Evolutionary conservation across 2,113 vertebrate genomes (phyloP).

Genomic region (Lycocorax pyrrhopterus): DNA sequence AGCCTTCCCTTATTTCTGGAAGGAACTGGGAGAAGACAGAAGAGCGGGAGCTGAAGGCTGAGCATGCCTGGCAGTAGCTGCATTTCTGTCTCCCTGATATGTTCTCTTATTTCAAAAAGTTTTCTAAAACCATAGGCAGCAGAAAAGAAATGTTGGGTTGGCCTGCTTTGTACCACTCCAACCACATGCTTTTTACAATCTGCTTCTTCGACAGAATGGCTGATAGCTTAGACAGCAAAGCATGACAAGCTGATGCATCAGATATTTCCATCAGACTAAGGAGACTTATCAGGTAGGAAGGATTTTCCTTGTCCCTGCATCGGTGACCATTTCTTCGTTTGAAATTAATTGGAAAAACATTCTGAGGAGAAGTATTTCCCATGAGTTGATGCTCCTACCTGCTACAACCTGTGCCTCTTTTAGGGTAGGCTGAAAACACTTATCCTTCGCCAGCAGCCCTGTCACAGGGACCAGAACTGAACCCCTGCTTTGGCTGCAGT

Average conservation of each 20-base stretch:
- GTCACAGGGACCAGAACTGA: background rate
- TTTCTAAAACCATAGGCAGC: background rate
- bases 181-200: background rate
- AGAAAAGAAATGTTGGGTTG: background rate
- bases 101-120: background rate
- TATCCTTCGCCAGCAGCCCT: background rate
- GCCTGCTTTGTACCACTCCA: background rate
- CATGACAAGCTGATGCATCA: background rate
- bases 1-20: background rate
- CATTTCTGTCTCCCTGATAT: background rate
- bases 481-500: background rate
- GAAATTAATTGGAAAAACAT: background rate
- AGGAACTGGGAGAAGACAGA: background rate
- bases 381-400: background rate
- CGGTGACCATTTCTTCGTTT: background rate
- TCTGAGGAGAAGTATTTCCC: background rate
- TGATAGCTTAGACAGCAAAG: background rate
- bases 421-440: background rate
- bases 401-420: background rate
- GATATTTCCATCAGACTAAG: background rate
- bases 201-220: background rate
- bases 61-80: background rate
- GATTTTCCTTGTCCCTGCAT: background rate
- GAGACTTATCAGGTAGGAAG: background rate
- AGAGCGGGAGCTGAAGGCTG: background rate